These are phyloP conservation scores for Sceloporus undulatus DNA, from an alignment of 2,113 vertebrate genomes.

Conservation along the genomic window DNA sequence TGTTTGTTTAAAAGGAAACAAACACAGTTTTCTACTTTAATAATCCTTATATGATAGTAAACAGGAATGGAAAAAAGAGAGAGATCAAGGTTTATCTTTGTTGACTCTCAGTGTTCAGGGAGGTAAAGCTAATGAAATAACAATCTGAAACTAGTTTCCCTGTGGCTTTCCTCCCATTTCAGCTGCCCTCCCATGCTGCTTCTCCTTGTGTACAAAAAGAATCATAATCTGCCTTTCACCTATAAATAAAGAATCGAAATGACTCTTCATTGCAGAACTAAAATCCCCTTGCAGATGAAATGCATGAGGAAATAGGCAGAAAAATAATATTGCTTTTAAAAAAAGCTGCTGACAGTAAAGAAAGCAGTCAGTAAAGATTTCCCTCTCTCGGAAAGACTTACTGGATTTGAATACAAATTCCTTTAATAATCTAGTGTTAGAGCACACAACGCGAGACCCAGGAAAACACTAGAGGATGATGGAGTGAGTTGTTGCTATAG, in stretches of 20 bases:
- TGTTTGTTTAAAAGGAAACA: conserved; percentile 23
- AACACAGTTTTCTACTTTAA: rapidly evolving
- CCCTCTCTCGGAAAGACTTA: conserved; percentile 39
- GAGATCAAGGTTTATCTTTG: neutral
- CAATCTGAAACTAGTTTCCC: neutral
- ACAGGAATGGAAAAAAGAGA: neutral
- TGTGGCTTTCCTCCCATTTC: neutral
- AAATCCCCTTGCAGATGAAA: conserved; percentile 24
- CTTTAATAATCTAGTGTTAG: conserved; percentile 76
- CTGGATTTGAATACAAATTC: conserved; percentile 64
- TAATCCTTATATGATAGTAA: neutral
- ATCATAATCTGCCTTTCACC: neutral
- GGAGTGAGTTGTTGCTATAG: conserved; percentile 83
- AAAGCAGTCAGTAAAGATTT: conserved; percentile 17
- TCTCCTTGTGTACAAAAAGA: conserved; percentile 23
- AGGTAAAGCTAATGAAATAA: neutral
- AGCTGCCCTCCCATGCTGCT: neutral
- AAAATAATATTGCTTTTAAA: neutral
- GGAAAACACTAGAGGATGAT: conserved; percentile 68
- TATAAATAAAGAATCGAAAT: neutral
- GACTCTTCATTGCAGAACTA: neutral
- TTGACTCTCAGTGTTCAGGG: neutral
- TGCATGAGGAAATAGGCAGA: conserved; percentile 25
- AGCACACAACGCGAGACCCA: conserved; percentile 72
- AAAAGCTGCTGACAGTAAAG: neutral